Evolutionary conservation across 1,140 invertebrate species (phyloP).

Genomic region (Euborellia annulipes): DNA sequence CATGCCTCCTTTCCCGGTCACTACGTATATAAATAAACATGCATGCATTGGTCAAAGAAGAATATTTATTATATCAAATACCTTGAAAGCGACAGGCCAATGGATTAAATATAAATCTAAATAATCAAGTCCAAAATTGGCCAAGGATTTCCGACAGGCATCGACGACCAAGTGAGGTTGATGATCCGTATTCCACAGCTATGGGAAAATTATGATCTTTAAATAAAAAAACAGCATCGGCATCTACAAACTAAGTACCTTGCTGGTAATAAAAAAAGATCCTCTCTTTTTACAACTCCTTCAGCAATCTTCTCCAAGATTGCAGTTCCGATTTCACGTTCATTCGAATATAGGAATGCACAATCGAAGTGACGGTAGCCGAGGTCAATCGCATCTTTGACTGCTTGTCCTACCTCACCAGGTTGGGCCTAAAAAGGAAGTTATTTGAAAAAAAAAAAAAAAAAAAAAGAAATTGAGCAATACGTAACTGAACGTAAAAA

Average conservation of each 20-base stretch:
- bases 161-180: slow-evolving; percentile 41
- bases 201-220: too few relatives aligned
- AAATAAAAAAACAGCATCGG: too few relatives aligned
- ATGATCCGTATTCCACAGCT: slow-evolving; percentile 65
- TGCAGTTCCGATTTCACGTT: slow-evolving; percentile 63
- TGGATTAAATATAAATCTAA: slow-evolving; percentile 72
- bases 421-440: slow-evolving; percentile 23
- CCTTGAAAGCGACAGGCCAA: slow-evolving; percentile 65
- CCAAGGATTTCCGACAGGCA: slow-evolving; percentile 45
- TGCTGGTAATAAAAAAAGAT: slow-evolving; percentile 70
- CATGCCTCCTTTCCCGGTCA: too few relatives aligned
- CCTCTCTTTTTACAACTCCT: slow-evolving; percentile 60
- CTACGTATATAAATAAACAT: too few relatives aligned
- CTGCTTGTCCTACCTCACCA: slow-evolving; percentile 48
- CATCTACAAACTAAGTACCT: too few relatives aligned
- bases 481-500: too few relatives aligned
- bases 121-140: slow-evolving; percentile 52
- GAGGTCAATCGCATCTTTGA: slow-evolving; percentile 57
- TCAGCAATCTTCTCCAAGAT: slow-evolving; percentile 55
- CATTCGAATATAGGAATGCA: slow-evolving; percentile 69
- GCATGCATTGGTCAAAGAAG: too few relatives aligned
- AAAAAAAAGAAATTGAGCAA: too few relatives aligned
- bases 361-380: slow-evolving; percentile 87
- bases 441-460: too few relatives aligned
- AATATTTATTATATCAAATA: too few relatives aligned